Evolutionary conservation across 2,113 vertebrate species (phyloP), one percentile per base, ranked within the genome.

Genomic region (Cebidichthys violaceus): DNA sequence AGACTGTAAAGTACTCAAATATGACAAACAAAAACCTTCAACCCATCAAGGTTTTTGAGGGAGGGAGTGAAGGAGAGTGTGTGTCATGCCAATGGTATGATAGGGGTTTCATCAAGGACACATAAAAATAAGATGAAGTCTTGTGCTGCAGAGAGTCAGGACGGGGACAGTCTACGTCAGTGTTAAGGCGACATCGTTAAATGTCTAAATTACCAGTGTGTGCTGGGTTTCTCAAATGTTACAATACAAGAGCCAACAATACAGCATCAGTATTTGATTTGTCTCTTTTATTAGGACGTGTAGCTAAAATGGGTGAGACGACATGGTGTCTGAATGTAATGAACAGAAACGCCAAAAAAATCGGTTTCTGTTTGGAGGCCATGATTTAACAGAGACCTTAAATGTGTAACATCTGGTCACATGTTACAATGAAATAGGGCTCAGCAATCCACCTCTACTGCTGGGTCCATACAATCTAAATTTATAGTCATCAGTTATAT

Each of bases 51-150:
- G 18, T 15, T 4, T 57, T 24, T 55, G 62, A 55, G 8, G 9
- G 35, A 72, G 27, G 17, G 41, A 54, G 62, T 24, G 57, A 55
- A 15, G 31, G 65, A 82, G 24, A 41, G 50, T 22, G 22, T 10
- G 41, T 57, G 70, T 86, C 83, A 90, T 37, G 59, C 59, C 33
- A 75, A 79, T 33, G 64, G 54, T 60, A 82, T 82, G 87, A 87
- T 43, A n/a, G 31, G 73, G 37, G 24, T 62, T 77, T 62, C 50
- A 78, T 57, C 13, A 37, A 74, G 85, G 80, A 50, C 35, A 14
- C 76, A 88, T 73, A 62, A 55, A 77, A 78, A 71, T 54, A 81
- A 67, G 50, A 31, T 22, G 74, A 65, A 65, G 55, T 11, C 41
- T 15, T 74, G 9, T 8, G 55, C 18, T 17, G 29, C 2, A 17